Conservation (phyloP, 2,113 vertebrate species). For the Brachyhypopomus occidentalis region DNA sequence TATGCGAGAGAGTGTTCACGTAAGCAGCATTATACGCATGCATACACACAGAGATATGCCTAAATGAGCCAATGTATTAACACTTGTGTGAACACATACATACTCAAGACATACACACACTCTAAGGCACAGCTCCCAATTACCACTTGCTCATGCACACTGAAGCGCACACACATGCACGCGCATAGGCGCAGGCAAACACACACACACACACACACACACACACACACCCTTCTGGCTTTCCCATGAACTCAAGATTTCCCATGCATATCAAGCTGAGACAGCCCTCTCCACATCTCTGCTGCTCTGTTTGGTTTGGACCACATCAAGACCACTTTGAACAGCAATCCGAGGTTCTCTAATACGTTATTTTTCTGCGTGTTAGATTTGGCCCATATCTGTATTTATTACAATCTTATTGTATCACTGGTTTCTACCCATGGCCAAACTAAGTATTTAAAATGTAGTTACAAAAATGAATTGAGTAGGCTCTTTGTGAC, state of each 20-base stretch:
- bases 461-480: not conserved
- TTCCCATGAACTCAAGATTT: constrained; percentile 53
- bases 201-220: constrained; percentile 17
- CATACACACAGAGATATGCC: not conserved
- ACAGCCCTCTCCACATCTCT: constrained; percentile 33
- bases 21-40: not conserved
- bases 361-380: constrained; percentile 5
- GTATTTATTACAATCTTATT: not conserved
- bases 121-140: not conserved
- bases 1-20: not conserved
- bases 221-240: constrained; percentile 29
- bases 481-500: not conserved
- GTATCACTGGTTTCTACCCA: not conserved
- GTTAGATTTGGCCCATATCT: constrained; percentile 10
- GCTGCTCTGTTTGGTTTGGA: constrained; percentile 54
- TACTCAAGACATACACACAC: constrained; percentile 1
- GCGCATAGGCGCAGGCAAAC: not conserved
- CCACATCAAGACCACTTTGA: constrained; percentile 45
- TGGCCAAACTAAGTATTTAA: not conserved
- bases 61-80: not conserved
- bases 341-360: constrained; percentile 5
- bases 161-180: not conserved
- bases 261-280: constrained; percentile 45
- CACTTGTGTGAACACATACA: constrained; percentile 1
- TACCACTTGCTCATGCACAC: not conserved